phyloP scores from a whole-genome alignment of 2,113 vertebrate genomes.

The Lichenostomus cassidix region DNA sequence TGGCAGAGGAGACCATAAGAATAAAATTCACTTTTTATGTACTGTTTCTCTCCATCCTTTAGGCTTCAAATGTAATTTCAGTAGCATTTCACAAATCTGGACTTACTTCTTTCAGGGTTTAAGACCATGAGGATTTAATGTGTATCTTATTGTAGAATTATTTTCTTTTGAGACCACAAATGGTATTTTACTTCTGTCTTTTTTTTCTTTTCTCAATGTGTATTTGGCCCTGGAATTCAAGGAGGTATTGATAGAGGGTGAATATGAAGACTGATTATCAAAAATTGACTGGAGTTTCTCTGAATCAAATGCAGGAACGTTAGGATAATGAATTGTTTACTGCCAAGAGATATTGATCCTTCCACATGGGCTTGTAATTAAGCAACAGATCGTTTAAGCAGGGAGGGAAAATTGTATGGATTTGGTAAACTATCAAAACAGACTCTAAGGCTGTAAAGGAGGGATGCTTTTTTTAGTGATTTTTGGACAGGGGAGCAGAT shows the following conservation, averaged over 20 bases:
- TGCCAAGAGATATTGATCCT: not conserved
- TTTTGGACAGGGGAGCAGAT: not conserved
- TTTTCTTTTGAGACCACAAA: not conserved
- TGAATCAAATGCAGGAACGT: not conserved
- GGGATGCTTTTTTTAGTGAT: not conserved
- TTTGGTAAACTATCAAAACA: not conserved
- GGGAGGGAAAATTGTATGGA: not conserved
- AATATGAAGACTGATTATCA: not conserved
- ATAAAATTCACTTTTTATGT: not conserved
- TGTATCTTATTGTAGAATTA: not conserved
- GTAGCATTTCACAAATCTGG: not conserved
- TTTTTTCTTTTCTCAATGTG: not conserved
- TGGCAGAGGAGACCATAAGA: not conserved
- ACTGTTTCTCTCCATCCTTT: not conserved
- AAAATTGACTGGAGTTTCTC: not conserved
- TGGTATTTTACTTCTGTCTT: not conserved
- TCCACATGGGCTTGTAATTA: not conserved
- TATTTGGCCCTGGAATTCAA: not conserved
- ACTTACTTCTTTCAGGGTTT: not conserved
- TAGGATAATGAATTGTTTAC: not conserved
- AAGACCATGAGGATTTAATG: not conserved
- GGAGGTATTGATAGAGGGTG: not conserved
- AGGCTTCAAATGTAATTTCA: not conserved
- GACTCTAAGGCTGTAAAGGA: not conserved
- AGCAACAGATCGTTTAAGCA: not conserved